Percentiles rank a stretch among this genome's conserved stretches.
Evolutionary conservation across 2,888 invertebrate genomes (phyloP).

Genomic region (Drosophila eohydei): DNA sequence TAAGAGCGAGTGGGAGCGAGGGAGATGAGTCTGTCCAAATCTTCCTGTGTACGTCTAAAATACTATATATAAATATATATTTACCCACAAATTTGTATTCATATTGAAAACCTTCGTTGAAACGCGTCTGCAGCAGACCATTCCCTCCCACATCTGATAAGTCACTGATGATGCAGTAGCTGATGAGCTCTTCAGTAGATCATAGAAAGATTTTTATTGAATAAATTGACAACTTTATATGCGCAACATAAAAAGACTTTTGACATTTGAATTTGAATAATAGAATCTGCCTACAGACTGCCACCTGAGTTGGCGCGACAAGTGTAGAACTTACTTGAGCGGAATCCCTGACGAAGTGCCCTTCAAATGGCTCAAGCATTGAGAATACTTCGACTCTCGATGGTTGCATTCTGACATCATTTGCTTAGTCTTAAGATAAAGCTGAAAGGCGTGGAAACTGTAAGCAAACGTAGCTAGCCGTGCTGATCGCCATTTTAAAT

Average conservation of each 20-base stretch:
- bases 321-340: background rate
- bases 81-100: slow-evolving; percentile 9
- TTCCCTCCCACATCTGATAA: slow-evolving; percentile 21
- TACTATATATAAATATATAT: no score
- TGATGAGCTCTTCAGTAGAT: slow-evolving; percentile 24
- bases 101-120: slow-evolving; percentile 16
- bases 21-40: slow-evolving; percentile 4
- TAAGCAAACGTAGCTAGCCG: background rate
- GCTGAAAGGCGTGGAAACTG: background rate
- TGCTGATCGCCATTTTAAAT: background rate
- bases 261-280: no score
- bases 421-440: background rate
- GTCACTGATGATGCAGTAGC: slow-evolving; percentile 15
- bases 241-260: slow-evolving; percentile 29
- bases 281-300: background rate
- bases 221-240: slow-evolving; percentile 52
- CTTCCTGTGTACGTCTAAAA: background rate
- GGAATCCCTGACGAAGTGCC: background rate
- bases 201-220: slow-evolving; percentile 41
- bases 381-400: background rate
- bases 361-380: background rate
- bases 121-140: slow-evolving; percentile 12
- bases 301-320: background rate
- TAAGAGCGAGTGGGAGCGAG: background rate
- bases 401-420: background rate